Percentiles rank a stretch among this genome's conserved stretches.
phyloP scores from a whole-genome alignment of 2,113 vertebrate genomes.

The Grantiella picta region DNA sequence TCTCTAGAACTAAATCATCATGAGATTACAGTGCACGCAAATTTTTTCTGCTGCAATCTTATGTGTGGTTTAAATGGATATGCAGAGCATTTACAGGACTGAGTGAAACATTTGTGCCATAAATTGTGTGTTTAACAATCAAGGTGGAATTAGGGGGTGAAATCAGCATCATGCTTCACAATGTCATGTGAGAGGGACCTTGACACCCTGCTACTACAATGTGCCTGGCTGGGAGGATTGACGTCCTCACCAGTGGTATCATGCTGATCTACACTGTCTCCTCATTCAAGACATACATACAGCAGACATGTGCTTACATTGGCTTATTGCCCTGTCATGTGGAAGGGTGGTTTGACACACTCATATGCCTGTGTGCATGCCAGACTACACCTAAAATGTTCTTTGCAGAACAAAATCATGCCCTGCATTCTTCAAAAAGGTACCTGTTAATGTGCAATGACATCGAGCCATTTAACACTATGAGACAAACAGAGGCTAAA shows the following conservation, averaged over 20 bases:
- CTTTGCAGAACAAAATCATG: neutral
- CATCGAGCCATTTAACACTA: fast-evolving
- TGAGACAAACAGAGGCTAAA: neutral
- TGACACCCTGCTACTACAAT: neutral
- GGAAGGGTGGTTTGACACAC: neutral
- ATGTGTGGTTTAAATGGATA: neutral
- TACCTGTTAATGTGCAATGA: neutral
- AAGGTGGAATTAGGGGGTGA: neutral
- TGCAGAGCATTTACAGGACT: neutral
- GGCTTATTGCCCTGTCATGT: neutral
- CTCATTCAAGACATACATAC: neutral
- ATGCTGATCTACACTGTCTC: neutral
- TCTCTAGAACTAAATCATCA: neutral
- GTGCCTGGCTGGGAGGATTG: neutral
- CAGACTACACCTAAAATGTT: neutral
- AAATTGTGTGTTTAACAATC: neutral
- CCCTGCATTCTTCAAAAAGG: neutral
- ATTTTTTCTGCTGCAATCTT: neutral
- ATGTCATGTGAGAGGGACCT: neutral
- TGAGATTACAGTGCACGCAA: neutral
- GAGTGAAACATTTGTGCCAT: neutral
- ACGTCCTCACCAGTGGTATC: neutral
- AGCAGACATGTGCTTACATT: neutral
- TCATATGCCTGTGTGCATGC: neutral
- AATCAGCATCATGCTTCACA: neutral